A percentile compares a stretch with the other conserved stretches of the same genome.
These are phyloP conservation scores for Rhagium mordax DNA, from an alignment of 2,888 invertebrate species.

Conservation along the genomic window DNA sequence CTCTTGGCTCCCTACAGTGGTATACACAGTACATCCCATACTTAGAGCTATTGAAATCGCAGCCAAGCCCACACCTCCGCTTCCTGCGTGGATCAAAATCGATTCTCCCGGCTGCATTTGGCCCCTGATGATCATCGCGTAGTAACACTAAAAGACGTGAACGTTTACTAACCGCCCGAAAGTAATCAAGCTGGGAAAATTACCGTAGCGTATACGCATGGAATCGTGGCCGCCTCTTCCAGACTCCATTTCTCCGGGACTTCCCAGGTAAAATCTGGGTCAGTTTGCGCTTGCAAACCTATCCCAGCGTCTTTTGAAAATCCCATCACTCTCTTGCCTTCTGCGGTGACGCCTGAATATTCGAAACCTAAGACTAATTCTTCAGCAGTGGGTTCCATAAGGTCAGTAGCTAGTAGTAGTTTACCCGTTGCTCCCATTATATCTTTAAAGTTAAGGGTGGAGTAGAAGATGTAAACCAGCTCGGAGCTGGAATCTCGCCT, in stretches of 20 bases:
- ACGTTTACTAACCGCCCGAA: neutral
- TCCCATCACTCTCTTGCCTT: constrained; percentile 71
- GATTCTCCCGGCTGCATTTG: constrained; percentile 50
- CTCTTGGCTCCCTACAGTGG: constrained; percentile 89
- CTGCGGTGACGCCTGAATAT: constrained; percentile 74
- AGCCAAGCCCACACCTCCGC: constrained; percentile 93
- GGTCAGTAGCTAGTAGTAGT: constrained; percentile 91
- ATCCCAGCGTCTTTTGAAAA: constrained; percentile 66
- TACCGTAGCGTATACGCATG: constrained; percentile 76
- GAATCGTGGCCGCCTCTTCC: constrained; percentile 79
- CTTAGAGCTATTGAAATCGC: constrained; percentile 92
- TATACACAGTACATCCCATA: constrained; percentile 87
- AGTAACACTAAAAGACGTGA: constrained; percentile 51
- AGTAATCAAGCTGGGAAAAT: neutral
- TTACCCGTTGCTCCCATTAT: constrained; percentile 96
- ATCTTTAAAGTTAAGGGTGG: constrained; percentile 96
- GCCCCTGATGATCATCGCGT: constrained; percentile 51
- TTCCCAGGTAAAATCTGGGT: constrained; percentile 70
- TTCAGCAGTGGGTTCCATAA: constrained; percentile 84
- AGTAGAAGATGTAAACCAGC: constrained; percentile 77
- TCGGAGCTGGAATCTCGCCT: constrained; percentile 36
- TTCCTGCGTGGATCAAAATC: constrained; percentile 68
- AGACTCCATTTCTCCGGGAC: constrained; percentile 74
- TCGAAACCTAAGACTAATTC: constrained; percentile 94
- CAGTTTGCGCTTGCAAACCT: constrained; percentile 68